Percentiles rank a stretch among this genome's conserved stretches.
These are phyloP conservation scores for Tenualosa thibaudeaui DNA, from an alignment of 2,797 vertebrate genomes.

Conservation along the genomic window DNA sequence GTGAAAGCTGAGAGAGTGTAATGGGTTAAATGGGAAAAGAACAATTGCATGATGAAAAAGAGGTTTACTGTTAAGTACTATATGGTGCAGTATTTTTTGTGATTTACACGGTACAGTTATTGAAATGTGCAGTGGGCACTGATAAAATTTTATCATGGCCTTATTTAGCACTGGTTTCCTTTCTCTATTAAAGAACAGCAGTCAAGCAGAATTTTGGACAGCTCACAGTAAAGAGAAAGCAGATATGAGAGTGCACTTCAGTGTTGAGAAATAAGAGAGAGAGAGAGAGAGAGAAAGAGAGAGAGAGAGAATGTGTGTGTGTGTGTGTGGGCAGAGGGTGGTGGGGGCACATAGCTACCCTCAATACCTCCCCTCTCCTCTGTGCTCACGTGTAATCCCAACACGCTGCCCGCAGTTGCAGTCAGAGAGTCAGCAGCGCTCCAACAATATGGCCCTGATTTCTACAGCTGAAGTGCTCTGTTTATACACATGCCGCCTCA, in stretches of 20 bases:
- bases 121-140: too few relatives aligned
- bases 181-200: background rate
- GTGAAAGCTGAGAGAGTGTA: background rate
- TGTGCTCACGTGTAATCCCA: conserved; percentile 28
- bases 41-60: background rate
- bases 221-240: background rate
- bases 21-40: background rate
- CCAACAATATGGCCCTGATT: background rate
- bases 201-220: background rate
- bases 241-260: background rate
- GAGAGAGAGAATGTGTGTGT: background rate
- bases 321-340: background rate
- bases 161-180: background rate
- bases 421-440: background rate
- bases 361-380: background rate
- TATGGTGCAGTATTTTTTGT: background rate
- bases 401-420: background rate
- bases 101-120: background rate
- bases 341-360: background rate
- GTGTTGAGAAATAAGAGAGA: background rate
- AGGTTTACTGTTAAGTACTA: background rate
- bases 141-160: background rate
- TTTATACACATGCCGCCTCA: background rate
- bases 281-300: background rate
- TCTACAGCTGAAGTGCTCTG: background rate